Conservation (phyloP, 2,113 vertebrate genomes). For the Arothron firmamentum region DNA sequence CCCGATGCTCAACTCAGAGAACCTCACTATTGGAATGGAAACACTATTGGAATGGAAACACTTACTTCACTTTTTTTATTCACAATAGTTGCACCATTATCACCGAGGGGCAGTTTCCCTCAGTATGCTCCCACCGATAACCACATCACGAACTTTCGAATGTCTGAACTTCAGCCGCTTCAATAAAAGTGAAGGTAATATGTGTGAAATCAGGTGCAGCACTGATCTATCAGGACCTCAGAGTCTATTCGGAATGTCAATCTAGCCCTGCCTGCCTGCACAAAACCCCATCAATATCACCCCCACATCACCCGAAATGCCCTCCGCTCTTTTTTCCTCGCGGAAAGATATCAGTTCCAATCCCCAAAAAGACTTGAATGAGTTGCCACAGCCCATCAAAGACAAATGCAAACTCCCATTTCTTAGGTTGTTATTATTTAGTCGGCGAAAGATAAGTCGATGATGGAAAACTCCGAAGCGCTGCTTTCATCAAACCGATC, state of each 20-base stretch:
- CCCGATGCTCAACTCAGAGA: no score
- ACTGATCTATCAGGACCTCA: slow-evolving; percentile 56
- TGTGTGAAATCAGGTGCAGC: slow-evolving; percentile 49
- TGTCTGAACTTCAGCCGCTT: slow-evolving; percentile 12
- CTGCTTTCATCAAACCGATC: no score
- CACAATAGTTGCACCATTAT: no score
- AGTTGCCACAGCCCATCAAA: slow-evolving; percentile 1
- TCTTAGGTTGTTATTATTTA: slow-evolving; percentile 18
- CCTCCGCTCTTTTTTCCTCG: slow-evolving; percentile 13
- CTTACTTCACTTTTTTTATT: no score
- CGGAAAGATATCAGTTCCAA: not conserved
- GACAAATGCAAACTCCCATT: slow-evolving; percentile 13
- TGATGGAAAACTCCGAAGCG: not conserved
- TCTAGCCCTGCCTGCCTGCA: slow-evolving; percentile 47
- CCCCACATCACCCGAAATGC: not conserved
- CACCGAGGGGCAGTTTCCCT: no score
- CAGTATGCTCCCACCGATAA: no score
- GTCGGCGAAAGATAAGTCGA: not conserved
- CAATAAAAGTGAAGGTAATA: slow-evolving; percentile 43
- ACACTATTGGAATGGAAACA: no score
- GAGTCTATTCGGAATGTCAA: slow-evolving; percentile 54
- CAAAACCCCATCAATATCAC: slow-evolving; percentile 44
- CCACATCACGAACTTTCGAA: no score
- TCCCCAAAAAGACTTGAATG: slow-evolving; percentile 18
- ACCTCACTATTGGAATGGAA: no score